Evolutionary conservation across 2,797 vertebrate species (phyloP).

Genomic region (Chelidonichthys spinosus): DNA sequence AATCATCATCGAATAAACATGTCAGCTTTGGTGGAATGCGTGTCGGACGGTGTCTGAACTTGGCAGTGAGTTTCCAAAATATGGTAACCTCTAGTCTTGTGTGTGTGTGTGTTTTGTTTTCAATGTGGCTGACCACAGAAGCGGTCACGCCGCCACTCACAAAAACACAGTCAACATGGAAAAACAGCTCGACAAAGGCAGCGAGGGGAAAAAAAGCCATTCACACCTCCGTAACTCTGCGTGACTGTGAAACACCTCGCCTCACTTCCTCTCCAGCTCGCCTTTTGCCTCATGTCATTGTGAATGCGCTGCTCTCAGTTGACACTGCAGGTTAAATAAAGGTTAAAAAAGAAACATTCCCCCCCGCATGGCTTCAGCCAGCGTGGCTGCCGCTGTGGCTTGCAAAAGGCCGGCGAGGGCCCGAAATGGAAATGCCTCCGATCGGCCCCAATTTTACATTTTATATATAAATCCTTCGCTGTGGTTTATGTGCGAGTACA

Average conservation of each 20-base stretch:
- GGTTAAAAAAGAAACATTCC: conserved; percentile 49
- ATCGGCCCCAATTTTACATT: conserved; percentile 49
- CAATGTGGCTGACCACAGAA: conserved; percentile 37
- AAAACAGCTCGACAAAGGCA: conserved; percentile 51
- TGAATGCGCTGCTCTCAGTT: conserved; percentile 53
- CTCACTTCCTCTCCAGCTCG: conserved; percentile 52
- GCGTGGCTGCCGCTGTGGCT: conserved; percentile 22
- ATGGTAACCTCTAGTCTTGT: conserved; percentile 38
- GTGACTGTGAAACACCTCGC: conserved; percentile 37
- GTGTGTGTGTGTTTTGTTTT: conserved; percentile 43
- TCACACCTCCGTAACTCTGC: conserved; percentile 56
- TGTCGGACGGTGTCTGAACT: conserved; percentile 46
- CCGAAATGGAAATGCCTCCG: conserved; percentile 38
- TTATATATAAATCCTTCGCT: conserved; percentile 57
- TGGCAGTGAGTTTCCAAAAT: conserved; percentile 55
- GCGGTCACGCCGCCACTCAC: conserved; percentile 40
- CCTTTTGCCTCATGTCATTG: conserved; percentile 39
- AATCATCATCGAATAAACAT: conserved; percentile 55
- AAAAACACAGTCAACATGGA: conserved; percentile 36
- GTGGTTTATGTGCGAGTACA: conserved; percentile 65
- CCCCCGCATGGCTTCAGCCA: conserved; percentile 29
- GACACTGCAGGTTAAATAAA: conserved; percentile 55
- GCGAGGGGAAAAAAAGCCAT: conserved; percentile 30
- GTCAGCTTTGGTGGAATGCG: conserved; percentile 58
- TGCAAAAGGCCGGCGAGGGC: conserved; percentile 29